These are phyloP conservation scores for Menura novaehollandiae DNA, from an alignment of 2,113 vertebrate species.

Conservation along the genomic window DNA sequence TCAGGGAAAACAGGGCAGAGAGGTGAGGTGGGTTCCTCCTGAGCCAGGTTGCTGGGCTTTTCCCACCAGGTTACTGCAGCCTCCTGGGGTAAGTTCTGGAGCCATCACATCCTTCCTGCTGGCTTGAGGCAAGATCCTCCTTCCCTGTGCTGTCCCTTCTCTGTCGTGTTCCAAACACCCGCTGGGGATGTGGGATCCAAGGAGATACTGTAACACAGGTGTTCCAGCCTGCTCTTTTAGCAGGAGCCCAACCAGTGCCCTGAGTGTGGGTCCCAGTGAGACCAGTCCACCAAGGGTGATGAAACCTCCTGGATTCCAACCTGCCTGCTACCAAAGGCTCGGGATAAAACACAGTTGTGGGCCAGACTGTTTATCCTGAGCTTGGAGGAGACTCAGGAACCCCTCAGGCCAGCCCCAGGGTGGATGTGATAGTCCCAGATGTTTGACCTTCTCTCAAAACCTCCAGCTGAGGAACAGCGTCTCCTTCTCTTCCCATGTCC, in stretches of 20 bases:
- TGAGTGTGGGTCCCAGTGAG: not conserved
- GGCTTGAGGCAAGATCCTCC: rapidly evolving
- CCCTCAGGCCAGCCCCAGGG: rapidly evolving
- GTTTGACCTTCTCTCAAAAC: not conserved
- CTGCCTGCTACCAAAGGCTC: not conserved
- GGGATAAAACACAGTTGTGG: rapidly evolving
- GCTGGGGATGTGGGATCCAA: not conserved
- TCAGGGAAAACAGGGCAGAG: not conserved
- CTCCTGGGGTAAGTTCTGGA: not conserved
- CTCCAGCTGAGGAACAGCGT: not conserved
- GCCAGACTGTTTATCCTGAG: rapidly evolving
- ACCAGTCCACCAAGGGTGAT: not conserved
- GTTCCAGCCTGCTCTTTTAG: not conserved
- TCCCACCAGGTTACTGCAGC: not conserved
- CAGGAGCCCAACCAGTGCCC: not conserved
- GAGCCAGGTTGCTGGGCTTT: not conserved
- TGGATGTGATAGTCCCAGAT: not conserved
- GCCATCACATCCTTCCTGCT: not conserved
- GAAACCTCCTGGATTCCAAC: not conserved
- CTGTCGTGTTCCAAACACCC: not conserved
- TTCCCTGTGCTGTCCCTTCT: rapidly evolving
- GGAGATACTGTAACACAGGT: not conserved
- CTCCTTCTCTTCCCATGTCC: rapidly evolving
- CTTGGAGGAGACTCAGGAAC: not conserved
- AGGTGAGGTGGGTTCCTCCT: not conserved